Evolutionary conservation across 1,140 invertebrate species (phyloP), one percentile per base, ranked within the genome.

Genomic region (Drosophila pandora): DNA sequence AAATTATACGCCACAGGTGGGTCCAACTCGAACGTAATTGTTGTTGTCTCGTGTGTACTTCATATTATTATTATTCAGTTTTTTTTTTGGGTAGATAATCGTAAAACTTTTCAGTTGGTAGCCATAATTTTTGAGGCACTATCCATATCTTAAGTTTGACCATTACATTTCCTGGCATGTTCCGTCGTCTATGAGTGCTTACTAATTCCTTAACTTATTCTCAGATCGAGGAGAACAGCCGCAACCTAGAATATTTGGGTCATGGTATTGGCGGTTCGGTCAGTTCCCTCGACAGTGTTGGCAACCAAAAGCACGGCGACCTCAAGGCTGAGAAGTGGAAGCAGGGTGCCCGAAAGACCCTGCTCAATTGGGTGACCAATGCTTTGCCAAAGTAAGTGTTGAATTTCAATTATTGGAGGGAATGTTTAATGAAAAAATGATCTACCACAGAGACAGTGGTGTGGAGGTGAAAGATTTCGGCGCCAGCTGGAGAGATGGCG

Each of bases 141-240:
- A 2, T 56, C 8, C 71, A 75, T 75, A 75, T 75, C 71, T 65
- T 75, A 65, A 65, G 70, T 75, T 70, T 30, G 43, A 75, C 45
- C 71, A 75, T 75, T 48, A 49, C 61, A 47, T 43, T 47, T 21
- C 64, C 52, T 70, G 47, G 1, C 22, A 61, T 62, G 12, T 12
- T 34, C 10, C 0, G 2, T 2, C n/a, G 23, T 5, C 0, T 21
- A 3, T 10, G 1, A n/a, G 23, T 6, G 0, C 17, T 6, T 8
- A 53, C 28, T 71, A 37, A 57, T 28, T 25, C 13, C 6, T 39
- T 2, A 10, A 8, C 6, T 43, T 37, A 43, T 54, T 49, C 37
- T 60, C 93, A 99, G 98, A 99, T 99, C 93, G 97, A 99, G 94
- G 97, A 99, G 93, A 98, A 98, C 91, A 97, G 97, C 77, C 94